Conservation (phyloP, 2,888 invertebrate species). For the Argyresthia albistria region DNA sequence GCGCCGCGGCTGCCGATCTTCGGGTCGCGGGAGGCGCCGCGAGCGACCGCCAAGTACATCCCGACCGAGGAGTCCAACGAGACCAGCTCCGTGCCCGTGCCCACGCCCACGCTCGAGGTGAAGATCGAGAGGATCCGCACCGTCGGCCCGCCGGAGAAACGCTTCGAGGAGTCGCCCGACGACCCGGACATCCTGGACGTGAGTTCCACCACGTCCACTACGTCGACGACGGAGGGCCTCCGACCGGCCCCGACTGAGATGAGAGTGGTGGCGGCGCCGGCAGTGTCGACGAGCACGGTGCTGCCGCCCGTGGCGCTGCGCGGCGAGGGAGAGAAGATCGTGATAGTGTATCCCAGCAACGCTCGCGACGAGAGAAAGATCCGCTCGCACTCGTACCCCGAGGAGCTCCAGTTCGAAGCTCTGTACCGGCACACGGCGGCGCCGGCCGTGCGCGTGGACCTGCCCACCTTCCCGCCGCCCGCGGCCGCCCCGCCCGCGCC, state of each 20-base stretch:
- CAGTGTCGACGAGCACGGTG: constrained; percentile 48
- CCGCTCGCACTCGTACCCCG: constrained; percentile 60
- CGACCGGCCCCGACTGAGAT: constrained; percentile 46
- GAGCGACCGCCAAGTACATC: constrained; percentile 74
- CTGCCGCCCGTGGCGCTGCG: constrained; percentile 54
- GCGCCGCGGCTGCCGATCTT: constrained; percentile 81
- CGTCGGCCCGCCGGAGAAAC: constrained; percentile 55
- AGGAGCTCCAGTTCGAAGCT: constrained; percentile 64
- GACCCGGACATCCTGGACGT: constrained; percentile 47
- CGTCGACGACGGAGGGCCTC: constrained; percentile 24
- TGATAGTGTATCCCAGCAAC: constrained; percentile 67
- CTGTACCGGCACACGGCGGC: constrained; percentile 55
- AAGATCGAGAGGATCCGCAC: constrained; percentile 56
- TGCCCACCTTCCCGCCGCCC: constrained; percentile 72
- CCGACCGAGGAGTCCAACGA: constrained; percentile 63
- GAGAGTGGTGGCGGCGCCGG: constrained; percentile 44
- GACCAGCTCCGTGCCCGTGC: constrained; percentile 46
- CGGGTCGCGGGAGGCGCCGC: constrained; percentile 54
- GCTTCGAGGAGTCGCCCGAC: constrained; percentile 49
- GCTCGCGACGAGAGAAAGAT: constrained; percentile 62
- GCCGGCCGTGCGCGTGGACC: constrained; percentile 57
- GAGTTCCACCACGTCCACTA: constrained; percentile 25
- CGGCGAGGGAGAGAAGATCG: constrained; percentile 55
- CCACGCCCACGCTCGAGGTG: constrained; percentile 64
- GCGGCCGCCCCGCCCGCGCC: constrained; percentile 22